Percentiles rank a stretch among this genome's conserved stretches.
Evolutionary conservation across 64 coral and sea anemone species (phyloP).

Genomic region (Montipora capricornis): DNA sequence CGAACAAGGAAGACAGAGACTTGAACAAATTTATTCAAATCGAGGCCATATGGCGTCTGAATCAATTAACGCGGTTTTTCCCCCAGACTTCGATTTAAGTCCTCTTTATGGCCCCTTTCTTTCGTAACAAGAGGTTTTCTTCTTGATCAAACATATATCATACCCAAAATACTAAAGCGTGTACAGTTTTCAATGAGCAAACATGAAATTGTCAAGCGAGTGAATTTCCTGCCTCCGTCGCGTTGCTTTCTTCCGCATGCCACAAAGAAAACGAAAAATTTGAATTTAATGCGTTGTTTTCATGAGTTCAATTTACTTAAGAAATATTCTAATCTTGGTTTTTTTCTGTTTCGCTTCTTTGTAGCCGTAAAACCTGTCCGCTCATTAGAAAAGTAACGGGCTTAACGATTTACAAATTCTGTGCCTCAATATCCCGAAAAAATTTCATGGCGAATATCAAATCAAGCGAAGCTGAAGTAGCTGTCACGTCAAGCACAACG

Average conservation of each 20-base stretch:
- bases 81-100: neutral
- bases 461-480: slow-evolving; percentile 3
- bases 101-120: neutral
- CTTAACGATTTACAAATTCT: neutral
- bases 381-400: neutral
- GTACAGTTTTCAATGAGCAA: neutral
- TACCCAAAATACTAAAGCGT: neutral
- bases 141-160: slow-evolving; percentile 8
- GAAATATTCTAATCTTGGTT: neutral
- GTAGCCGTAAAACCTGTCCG: neutral
- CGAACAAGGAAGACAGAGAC: neutral
- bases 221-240: slow-evolving; percentile 32
- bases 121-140: neutral
- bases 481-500: neutral
- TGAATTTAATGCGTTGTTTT: slow-evolving; percentile 24
- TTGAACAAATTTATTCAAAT: slow-evolving; percentile 71
- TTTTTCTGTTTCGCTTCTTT: neutral
- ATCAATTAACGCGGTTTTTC: slow-evolving; percentile 42
- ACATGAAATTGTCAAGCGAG: slow-evolving; percentile 3
- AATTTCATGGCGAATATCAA: slow-evolving; percentile 23
- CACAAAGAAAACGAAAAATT: slow-evolving; percentile 4
- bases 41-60: slow-evolving; percentile 54
- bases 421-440: neutral
- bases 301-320: neutral
- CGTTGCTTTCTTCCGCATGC: neutral